Percentiles rank a stretch among this genome's conserved stretches.
Evolutionary conservation across 1,140 invertebrate genomes (phyloP).

Genomic region (Diplogasteroides magnus): DNA sequence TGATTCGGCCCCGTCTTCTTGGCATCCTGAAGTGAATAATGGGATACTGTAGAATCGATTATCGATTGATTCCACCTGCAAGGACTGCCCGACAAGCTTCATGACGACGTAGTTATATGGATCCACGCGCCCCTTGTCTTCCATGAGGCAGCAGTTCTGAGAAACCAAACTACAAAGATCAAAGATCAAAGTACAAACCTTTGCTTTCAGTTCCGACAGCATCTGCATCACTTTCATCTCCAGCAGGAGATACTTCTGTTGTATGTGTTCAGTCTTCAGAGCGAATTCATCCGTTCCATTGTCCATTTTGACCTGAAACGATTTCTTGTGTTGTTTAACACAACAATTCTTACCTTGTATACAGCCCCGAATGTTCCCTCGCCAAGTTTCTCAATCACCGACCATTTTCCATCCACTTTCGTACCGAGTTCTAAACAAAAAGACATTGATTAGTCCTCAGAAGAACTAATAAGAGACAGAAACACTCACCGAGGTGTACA

Average conservation of each 20-base stretch:
- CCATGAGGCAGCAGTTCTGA: neutral
- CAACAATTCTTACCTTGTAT: slow-evolving; percentile 6
- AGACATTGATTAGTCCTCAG: neutral
- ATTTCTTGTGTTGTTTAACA: neutral
- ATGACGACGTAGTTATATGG: slow-evolving; percentile 31
- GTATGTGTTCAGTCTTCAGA: slow-evolving; percentile 21
- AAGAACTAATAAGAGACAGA: neutral
- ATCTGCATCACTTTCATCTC: slow-evolving; percentile 23
- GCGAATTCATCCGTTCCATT: slow-evolving; percentile 17
- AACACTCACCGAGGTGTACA: neutral
- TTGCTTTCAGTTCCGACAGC: slow-evolving; percentile 10
- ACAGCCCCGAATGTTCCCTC: slow-evolving; percentile 26
- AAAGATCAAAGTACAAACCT: too few species aligned
- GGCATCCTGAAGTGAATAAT: slow-evolving; percentile 18
- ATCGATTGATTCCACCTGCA: too few species aligned
- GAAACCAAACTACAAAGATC: too few species aligned
- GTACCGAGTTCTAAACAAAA: slow-evolving; percentile 1
- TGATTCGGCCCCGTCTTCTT: slow-evolving; percentile 25
- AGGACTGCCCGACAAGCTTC: slow-evolving; percentile 24
- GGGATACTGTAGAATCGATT: neutral
- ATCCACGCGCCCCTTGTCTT: slow-evolving; percentile 21
- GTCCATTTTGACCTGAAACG: slow-evolving; percentile 6
- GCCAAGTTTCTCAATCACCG: slow-evolving; percentile 28
- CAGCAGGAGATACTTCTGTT: slow-evolving; percentile 25
- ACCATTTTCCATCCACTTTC: slow-evolving; percentile 19